A percentile compares a stretch with the other conserved stretches of the same genome.
phyloP scores from a whole-genome alignment of 30 jellyfish, hydroid and myxozoan species.

The Aurelia sp. region DNA sequence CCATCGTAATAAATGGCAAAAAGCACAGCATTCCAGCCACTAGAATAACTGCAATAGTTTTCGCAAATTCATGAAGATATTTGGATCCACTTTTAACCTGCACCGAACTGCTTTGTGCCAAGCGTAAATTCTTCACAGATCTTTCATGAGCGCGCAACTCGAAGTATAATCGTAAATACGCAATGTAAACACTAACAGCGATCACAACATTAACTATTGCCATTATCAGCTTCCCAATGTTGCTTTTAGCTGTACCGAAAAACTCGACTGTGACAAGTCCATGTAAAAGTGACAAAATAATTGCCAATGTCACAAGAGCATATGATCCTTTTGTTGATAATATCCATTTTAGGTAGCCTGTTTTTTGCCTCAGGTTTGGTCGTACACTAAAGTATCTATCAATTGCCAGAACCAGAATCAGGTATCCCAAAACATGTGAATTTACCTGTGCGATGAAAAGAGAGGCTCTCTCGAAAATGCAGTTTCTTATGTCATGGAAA shows the following conservation, averaged over 20 bases:
- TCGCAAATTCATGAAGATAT: conserved; percentile 34
- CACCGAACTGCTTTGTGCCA: background rate
- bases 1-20: conserved; percentile 43
- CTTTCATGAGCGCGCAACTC: conserved; percentile 27
- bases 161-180: conserved; percentile 33
- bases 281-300: conserved; percentile 37
- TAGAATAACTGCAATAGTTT: conserved; percentile 40
- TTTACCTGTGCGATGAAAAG: conserved; percentile 13
- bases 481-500: conserved; percentile 2
- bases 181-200: conserved; percentile 24
- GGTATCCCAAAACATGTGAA: conserved; percentile 27
- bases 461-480: conserved; percentile 20
- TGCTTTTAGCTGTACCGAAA: background rate
- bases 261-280: conserved; percentile 53
- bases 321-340: conserved; percentile 24
- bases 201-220: conserved; percentile 18
- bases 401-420: conserved; percentile 32
- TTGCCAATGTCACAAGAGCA: background rate
- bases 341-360: conserved; percentile 1
- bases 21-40: conserved; percentile 39
- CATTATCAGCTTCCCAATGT: conserved; percentile 17
- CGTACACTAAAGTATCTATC: conserved; percentile 47
- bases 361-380: conserved; percentile 6
- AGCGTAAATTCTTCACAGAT: background rate
- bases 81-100: background rate